A percentile compares a stretch with the other conserved stretches of the same genome.
These are phyloP conservation scores for Stichodactyla mertensii DNA, from an alignment of 64 coral and sea anemone species.

Conservation along the genomic window DNA sequence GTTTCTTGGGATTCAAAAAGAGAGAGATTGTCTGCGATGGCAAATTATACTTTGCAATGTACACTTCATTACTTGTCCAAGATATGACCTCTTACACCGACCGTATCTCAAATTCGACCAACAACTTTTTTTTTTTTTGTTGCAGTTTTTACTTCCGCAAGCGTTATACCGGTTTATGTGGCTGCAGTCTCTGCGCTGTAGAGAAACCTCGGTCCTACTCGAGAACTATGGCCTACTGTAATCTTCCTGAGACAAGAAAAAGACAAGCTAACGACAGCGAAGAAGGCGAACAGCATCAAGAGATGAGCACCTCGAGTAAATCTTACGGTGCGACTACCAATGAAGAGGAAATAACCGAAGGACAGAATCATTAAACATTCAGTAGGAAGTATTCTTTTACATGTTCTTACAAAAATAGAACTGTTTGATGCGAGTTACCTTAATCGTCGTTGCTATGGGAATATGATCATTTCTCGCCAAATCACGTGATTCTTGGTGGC, in stretches of 20 bases:
- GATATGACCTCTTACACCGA: not conserved
- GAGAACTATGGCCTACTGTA: not conserved
- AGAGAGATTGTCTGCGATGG: too few species aligned
- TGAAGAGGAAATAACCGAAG: not conserved
- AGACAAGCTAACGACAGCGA: not conserved
- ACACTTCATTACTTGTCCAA: not conserved
- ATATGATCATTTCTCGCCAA: too few species aligned
- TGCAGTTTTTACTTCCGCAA: constrained; percentile 84
- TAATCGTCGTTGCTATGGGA: too few species aligned
- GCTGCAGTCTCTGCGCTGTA: constrained; percentile 65
- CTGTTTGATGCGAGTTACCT: too few species aligned
- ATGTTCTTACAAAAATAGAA: too few species aligned
- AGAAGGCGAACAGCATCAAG: not conserved
- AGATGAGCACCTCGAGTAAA: not conserved
- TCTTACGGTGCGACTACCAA: not conserved
- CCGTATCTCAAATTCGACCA: not conserved
- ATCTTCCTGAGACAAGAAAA: not conserved
- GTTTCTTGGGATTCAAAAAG: too few species aligned
- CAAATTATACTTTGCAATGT: too few species aligned
- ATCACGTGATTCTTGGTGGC: too few species aligned
- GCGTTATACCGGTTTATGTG: constrained; percentile 62
- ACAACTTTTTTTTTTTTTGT: not conserved
- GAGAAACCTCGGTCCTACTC: constrained; percentile 68
- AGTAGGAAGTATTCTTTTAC: too few species aligned
- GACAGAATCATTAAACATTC: not conserved